These are phyloP conservation scores for Pachydiplax longipennis DNA, from an alignment of 2,888 invertebrate species.

Conservation along the genomic window DNA sequence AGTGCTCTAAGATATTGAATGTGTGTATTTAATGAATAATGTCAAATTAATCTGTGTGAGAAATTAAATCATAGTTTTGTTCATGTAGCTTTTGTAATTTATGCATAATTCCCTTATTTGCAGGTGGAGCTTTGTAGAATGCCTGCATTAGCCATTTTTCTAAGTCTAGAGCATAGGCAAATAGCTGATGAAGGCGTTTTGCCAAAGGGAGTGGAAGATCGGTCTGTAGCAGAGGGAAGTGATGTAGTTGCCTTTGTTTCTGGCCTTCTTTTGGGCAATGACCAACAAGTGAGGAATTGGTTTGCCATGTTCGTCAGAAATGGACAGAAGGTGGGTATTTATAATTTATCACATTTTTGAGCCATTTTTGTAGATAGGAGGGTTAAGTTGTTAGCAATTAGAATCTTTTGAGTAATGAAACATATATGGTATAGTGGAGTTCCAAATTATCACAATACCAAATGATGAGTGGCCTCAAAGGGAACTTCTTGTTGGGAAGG, in stretches of 20 bases:
- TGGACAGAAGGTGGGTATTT: constrained; percentile 71
- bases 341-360: not conserved
- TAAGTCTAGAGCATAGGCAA: constrained; percentile 74
- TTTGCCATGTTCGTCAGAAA: constrained; percentile 90
- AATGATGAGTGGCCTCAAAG: too few species aligned
- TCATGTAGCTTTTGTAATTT: too few species aligned
- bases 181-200: constrained; percentile 55
- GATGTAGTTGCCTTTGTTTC: constrained; percentile 84
- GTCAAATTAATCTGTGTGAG: too few species aligned
- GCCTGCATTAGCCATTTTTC: constrained; percentile 85
- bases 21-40: too few species aligned
- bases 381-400: too few species aligned
- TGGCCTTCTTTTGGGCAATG: constrained; percentile 87
- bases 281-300: constrained; percentile 89
- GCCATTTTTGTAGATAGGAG: too few species aligned
- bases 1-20: too few species aligned
- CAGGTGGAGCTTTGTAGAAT: constrained; percentile 83
- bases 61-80: too few species aligned
- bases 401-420: too few species aligned
- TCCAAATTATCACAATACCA: too few species aligned
- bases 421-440: too few species aligned
- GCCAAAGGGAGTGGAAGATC: constrained; percentile 59
- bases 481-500: too few species aligned
- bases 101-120: constrained; percentile 46
- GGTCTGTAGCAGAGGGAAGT: constrained; percentile 54